These are phyloP conservation scores for Madoqua kirkii DNA, from an alignment of 2,113 vertebrate genomes.

Conservation along the genomic window DNA sequence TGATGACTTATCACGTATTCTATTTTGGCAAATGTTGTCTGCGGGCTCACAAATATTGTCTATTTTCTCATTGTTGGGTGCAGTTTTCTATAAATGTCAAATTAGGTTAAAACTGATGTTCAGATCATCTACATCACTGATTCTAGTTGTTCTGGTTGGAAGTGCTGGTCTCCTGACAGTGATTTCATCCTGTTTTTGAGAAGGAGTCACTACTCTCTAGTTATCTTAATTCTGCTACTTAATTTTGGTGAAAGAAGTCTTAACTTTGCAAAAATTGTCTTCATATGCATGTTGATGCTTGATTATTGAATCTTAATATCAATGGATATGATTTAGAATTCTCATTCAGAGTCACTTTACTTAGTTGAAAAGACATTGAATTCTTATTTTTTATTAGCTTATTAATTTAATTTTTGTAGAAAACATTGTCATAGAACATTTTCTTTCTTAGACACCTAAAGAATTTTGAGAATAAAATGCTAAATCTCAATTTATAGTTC, in stretches of 20 bases:
- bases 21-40: background rate
- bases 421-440: background rate
- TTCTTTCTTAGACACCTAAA: background rate
- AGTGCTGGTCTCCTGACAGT: background rate
- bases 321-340: background rate
- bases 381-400: background rate
- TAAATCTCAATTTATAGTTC: constrained; percentile 38
- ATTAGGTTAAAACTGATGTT: background rate
- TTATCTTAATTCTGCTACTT: background rate
- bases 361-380: background rate
- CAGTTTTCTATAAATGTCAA: background rate
- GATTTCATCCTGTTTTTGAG: background rate
- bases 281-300: background rate
- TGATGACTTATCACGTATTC: background rate
- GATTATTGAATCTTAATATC: background rate
- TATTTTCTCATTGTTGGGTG: background rate
- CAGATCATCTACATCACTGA: background rate
- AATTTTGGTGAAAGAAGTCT: background rate
- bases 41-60: background rate
- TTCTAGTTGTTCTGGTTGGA: background rate
- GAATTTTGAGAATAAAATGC: background rate
- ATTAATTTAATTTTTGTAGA: background rate
- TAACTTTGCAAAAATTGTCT: background rate
- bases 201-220: background rate
- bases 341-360: background rate